Base-by-base conservation (phyloP, 2,888 invertebrate genomes). In the Orthosia cruda region DNA sequence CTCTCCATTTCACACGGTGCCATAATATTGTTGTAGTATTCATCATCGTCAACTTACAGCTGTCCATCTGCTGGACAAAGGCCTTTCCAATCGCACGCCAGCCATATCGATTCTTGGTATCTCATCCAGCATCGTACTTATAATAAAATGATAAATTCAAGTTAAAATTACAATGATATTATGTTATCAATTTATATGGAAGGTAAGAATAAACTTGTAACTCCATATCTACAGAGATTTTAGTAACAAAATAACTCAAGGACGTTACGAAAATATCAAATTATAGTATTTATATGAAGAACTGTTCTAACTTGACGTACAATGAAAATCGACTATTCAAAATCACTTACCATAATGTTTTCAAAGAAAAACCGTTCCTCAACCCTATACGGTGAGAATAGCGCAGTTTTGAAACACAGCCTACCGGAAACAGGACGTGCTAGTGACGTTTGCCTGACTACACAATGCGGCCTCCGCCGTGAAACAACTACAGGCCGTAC, bases 381-480 rank as follows among this genome's bases (percentile, higher is more conserved):
- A 88, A 58, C 86, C 80, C 81, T 84, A 83, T 64, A 80, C 64
- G 71, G 70, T 71, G 83, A 86, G 86, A 83, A 83, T 81, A 87
- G 85, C 82, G 82, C 85, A 90, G 89, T 88, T 90, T 88, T 89
- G 90, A 88, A 90, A 88, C 88, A 87, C 88, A 88, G 84, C 87
- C 88, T 87, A 84, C 88, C 92, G 94, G 93, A 93, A 91, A 89
- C 91, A 90, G 92, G 92, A 93, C 88, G 91, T 89, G 90, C 87
- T 89, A 87, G 90, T 91, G 93, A 93, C 93, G 92, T 90, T 90
- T 90, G 90, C 88, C 88, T 88, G 87, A 92, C 90, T 90, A 83
- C 82, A 91, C 90, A 91, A 90, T 90, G 83, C 87, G 73, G 81
- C 80, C 85, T 84, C 84, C 81, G 49, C 79, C 78, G 86, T 87